Evolutionary conservation across 2,888 invertebrate species (phyloP), one percentile per base, ranked within the genome.

Genomic region (Mycalesis mineus): DNA sequence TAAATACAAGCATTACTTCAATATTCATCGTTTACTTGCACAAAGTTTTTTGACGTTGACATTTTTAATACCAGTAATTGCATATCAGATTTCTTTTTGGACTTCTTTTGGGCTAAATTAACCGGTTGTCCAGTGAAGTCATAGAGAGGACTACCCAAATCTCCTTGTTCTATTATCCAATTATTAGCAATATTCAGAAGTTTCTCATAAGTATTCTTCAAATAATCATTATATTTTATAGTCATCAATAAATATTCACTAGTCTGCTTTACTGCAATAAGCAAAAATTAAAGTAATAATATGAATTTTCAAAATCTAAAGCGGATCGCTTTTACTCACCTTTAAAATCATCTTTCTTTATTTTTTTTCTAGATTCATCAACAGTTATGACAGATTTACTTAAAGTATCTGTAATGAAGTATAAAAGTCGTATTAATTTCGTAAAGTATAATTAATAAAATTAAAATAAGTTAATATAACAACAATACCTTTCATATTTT

Each of bases 161-260:
- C 88, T 50, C 76, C 66, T 54, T 80, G 75, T 55, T 85, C 84
- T 29, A 82, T 59, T 13, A 82, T 62, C 88, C 88, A 89, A 64
- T 89, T 89, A 63, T 82, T 84, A 11, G 88, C 83, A 33, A 86
- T 78, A 60, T 77, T 80, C 15, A 87, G 64, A 4, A 89, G 73
- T 61, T 53, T 73, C 3, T 89, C 88, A 52, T 79, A 84, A 3
- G 74, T 77, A 50, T 68, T 79, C 71, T 87, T 88, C n/a, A 55
- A 62, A 57, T 88, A 89, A 37, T 89, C 88, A 44, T 74, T 79
- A 59, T 85, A 88, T 71, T 70, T 85, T 5, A 66, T 66, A 62
- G 74, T 80, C 82, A 86, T 86, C 28, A 69, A 53, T 40, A 77
- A 3, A 62, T 74, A 82, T 69, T 85, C 84, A 62, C 66, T 77